These are phyloP conservation scores for Eospalax fontanierii DNA, from an alignment of 2,797 vertebrate genomes.

Conservation along the genomic window DNA sequence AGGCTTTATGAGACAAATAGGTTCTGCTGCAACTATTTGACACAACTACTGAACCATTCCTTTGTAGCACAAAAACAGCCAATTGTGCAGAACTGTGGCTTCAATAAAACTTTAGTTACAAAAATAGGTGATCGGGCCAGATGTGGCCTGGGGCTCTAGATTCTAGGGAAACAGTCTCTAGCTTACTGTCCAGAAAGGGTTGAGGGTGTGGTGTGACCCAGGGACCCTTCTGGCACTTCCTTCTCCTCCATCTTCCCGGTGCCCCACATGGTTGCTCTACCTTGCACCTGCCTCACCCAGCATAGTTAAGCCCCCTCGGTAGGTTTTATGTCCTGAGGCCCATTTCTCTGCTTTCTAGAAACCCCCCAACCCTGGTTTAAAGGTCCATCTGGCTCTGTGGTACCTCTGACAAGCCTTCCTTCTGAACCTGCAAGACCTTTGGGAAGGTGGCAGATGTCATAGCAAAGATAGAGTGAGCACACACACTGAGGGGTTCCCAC, in stretches of 20 bases:
- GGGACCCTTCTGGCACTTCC: not conserved
- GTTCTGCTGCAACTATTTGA: not conserved
- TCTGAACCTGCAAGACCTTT: not conserved
- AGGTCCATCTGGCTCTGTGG: not conserved
- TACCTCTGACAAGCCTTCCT: accelerated
- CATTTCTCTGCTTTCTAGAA: not conserved
- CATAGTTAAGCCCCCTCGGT: not conserved
- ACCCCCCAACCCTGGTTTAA: not conserved
- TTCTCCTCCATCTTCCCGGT: not conserved
- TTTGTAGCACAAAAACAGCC: not conserved
- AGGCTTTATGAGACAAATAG: not conserved
- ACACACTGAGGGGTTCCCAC: accelerated
- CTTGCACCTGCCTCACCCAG: not conserved
- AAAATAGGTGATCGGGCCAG: not conserved
- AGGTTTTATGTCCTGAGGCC: not conserved
- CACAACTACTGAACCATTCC: not conserved
- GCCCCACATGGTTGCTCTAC: no score
- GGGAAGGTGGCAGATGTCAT: accelerated
- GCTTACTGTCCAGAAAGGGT: not conserved
- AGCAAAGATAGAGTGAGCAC: not conserved
- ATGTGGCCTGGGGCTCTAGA: not conserved
- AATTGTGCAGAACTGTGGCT: not conserved
- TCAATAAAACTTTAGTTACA: slow-evolving; percentile 39
- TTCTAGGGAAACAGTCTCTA: not conserved
- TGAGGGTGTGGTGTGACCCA: not conserved